Evolutionary conservation across 1,140 invertebrate genomes (phyloP), one percentile per base, ranked within the genome.

Genomic region (Telenomus remus): DNA sequence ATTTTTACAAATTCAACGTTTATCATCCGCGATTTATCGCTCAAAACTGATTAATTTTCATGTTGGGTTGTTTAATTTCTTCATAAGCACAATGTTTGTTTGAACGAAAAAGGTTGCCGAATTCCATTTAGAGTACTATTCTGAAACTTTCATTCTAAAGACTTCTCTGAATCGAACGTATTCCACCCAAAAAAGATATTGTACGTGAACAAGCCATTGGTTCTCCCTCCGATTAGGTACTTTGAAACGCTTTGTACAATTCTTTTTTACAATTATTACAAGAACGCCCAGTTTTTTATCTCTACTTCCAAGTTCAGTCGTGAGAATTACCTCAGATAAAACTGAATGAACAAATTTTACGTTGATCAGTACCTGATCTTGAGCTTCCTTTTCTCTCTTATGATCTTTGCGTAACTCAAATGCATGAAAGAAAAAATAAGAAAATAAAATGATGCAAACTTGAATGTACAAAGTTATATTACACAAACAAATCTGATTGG

Each of bases 331-430:
- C 27, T 33, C 42, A 39, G n/a, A 39, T 11, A 9, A 9, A 11
- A 39, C 37, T 4, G n/a, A 39, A 39, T 27, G n/a, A 44, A 57
- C 34, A 61, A 70, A 14, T 70, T 43, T 75, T 75, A 75, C 72
- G 68, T 69, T 69, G 72, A 63, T 69, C 72, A 69, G 72, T 75
- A 75, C 64, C 72, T 69, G 72, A 69, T 75, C 59, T 64, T 64
- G 59, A 74, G 72, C 72, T 75, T 69, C 72, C 72, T 75, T n/a
- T 59, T 48, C 10, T 74, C 69, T 54, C 16, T 75, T 64, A 47
- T 68, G 12, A 68, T 61, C 42, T 57, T 48, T 48, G 48, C 55
- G 48, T 47, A 34, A 63, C 27, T 57, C 43, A 53, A 43, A 64
- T 33, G 50, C 5, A 49, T 50, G 8, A 19, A 48, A 7, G 48